Conservation (phyloP, 1,140 invertebrate genomes). For the Littorina saxatilis region DNA sequence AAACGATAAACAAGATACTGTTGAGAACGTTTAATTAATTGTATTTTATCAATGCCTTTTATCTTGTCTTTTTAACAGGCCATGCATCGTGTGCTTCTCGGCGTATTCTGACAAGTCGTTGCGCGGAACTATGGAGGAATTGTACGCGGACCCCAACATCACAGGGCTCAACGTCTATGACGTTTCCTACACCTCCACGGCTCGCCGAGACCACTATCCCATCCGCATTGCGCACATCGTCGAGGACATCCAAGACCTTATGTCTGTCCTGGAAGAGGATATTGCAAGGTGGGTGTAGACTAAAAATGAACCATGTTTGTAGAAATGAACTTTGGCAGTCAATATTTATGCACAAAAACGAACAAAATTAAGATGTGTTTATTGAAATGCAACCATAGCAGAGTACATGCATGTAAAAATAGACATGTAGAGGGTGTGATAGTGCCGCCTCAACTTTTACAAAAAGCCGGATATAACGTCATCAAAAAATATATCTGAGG, state of each 20-base stretch:
- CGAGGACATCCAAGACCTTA: conserved; percentile 13
- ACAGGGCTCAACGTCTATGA: conserved; percentile 21
- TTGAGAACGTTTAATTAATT: too few species aligned
- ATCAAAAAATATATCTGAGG: too few species aligned
- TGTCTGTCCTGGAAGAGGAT: background rate
- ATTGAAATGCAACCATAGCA: too few species aligned
- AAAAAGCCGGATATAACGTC: too few species aligned
- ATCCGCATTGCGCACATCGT: conserved; percentile 38
- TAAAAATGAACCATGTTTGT: too few species aligned
- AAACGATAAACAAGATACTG: too few species aligned
- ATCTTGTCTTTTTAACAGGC: conserved; percentile 27
- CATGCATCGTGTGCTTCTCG: conserved; percentile 39
- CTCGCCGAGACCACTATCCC: conserved; percentile 47
- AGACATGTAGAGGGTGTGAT: background rate
- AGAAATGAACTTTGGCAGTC: too few species aligned
- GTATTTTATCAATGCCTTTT: too few species aligned
- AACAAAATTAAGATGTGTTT: too few species aligned
- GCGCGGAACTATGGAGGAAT: conserved; percentile 25
- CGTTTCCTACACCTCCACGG: conserved; percentile 51
- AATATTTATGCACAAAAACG: too few species aligned
- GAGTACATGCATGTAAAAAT: too few species aligned
- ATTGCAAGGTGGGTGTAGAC: background rate
- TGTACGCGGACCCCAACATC: conserved; percentile 6
- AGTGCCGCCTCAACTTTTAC: too few species aligned
- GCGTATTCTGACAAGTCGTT: conserved; percentile 34